A percentile compares a stretch with the other conserved stretches of the same genome.
These are phyloP conservation scores for Butorides virescens DNA, from an alignment of 2,113 vertebrate species.

Conservation along the genomic window DNA sequence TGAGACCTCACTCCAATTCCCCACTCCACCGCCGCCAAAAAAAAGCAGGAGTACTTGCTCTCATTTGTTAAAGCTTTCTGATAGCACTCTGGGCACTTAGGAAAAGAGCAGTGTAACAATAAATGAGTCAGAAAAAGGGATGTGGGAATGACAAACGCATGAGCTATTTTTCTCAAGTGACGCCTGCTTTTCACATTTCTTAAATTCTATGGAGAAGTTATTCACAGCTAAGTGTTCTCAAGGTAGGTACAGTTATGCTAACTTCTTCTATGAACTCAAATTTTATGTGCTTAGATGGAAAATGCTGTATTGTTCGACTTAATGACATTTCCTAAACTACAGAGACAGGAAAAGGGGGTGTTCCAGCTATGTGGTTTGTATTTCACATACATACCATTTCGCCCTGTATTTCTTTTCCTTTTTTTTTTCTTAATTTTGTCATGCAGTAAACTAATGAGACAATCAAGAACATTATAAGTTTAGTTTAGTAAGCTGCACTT, in stretches of 20 bases:
- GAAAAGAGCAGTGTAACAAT: slow-evolving; percentile 11
- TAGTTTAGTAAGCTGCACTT: neutral
- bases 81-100: neutral
- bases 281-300: neutral
- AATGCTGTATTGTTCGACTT: slow-evolving; percentile 6
- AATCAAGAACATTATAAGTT: neutral
- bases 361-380: neutral
- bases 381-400: neutral
- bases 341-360: neutral
- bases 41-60: neutral
- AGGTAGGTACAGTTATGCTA: neutral
- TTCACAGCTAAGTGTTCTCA: slow-evolving; percentile 1
- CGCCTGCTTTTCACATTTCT: neutral
- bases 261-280: neutral
- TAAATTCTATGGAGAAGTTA: slow-evolving; percentile 7
- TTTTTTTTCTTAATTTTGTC: neutral
- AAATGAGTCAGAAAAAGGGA: slow-evolving; percentile 33
- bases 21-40: neutral
- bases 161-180: slow-evolving; percentile 23
- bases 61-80: neutral
- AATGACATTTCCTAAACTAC: neutral
- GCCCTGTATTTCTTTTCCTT: neutral
- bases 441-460: neutral
- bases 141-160: slow-evolving; percentile 21
- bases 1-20: neutral